A percentile compares a stretch with the other conserved stretches of the same genome.
These are phyloP conservation scores for Hypercompe scribonia DNA, from an alignment of 2,888 invertebrate genomes.

Conservation along the genomic window DNA sequence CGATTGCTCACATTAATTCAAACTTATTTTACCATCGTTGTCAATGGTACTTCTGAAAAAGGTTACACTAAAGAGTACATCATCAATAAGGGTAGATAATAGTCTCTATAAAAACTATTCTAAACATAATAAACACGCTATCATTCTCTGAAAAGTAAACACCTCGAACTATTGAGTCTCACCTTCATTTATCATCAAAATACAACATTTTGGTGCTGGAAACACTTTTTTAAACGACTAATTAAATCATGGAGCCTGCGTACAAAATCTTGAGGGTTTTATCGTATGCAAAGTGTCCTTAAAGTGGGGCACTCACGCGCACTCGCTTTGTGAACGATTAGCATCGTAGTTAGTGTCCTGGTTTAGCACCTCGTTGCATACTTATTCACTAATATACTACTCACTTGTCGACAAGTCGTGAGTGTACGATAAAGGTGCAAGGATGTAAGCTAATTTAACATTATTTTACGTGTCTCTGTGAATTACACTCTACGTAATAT, in stretches of 20 bases:
- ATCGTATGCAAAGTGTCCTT: slow-evolving; percentile 46
- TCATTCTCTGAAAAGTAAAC: background rate
- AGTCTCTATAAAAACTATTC: too few relatives aligned
- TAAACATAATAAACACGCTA: background rate
- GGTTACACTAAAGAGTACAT: too few relatives aligned
- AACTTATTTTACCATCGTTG: too few relatives aligned
- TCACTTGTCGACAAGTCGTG: slow-evolving; percentile 36
- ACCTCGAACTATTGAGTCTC: background rate
- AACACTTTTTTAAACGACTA: slow-evolving; percentile 16
- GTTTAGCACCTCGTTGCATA: slow-evolving; percentile 38
- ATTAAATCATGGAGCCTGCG: slow-evolving; percentile 17
- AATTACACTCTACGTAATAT: background rate
- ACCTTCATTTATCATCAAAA: background rate
- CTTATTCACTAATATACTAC: slow-evolving; percentile 20
- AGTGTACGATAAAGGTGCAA: slow-evolving; percentile 41
- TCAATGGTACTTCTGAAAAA: too few relatives aligned
- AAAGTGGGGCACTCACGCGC: slow-evolving; percentile 50
- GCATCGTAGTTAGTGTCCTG: slow-evolving; percentile 61
- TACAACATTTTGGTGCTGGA: slow-evolving; percentile 1
- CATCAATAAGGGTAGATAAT: too few relatives aligned
- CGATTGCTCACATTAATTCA: too few relatives aligned
- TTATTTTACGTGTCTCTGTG: slow-evolving; percentile 21
- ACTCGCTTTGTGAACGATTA: slow-evolving; percentile 71
- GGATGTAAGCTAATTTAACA: slow-evolving; percentile 20
- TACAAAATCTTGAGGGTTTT: slow-evolving; percentile 42